Evolutionary conservation across 2,113 vertebrate species (phyloP).

Genomic region (Carassius gibelio): DNA sequence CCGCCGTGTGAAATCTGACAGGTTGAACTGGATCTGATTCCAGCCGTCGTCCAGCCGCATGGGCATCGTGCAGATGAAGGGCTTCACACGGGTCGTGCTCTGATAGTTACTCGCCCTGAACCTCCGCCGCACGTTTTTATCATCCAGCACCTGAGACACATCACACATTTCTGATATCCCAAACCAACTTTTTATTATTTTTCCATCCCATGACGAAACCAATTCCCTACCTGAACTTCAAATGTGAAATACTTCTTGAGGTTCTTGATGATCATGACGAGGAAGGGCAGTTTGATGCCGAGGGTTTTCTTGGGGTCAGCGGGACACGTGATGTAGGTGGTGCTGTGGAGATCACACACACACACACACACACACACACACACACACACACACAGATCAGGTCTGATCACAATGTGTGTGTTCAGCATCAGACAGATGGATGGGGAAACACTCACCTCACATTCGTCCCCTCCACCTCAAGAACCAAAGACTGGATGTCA

Average conservation of each 20-base stretch:
- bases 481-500: constrained; percentile 92
- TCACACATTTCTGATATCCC: constrained; percentile 69
- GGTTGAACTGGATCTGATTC: constrained; percentile 98
- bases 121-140: constrained; percentile 86
- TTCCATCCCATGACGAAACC: neutral
- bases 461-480: constrained; percentile 93
- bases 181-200: no score
- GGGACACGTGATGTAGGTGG: constrained; percentile 96
- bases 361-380: no score
- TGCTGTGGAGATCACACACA: constrained; percentile 71
- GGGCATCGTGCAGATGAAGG: constrained; percentile 98
- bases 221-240: constrained; percentile 87
- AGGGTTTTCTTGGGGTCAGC: constrained; percentile 96
- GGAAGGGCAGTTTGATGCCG: constrained; percentile 93
- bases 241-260: constrained; percentile 98
- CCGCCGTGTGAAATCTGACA: constrained; percentile 91
- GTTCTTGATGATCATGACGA: constrained; percentile 98
- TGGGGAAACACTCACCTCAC: constrained; percentile 81
- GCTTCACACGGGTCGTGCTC: constrained; percentile 93
- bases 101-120: constrained; percentile 97
- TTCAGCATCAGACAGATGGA: neutral
- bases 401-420: neutral
- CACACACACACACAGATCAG: no score
- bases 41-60: constrained; percentile 95
- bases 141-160: no score